Percentiles rank a stretch among this genome's conserved stretches.
phyloP scores from a whole-genome alignment of 2,113 vertebrate genomes.

The Caloenas nicobarica region DNA sequence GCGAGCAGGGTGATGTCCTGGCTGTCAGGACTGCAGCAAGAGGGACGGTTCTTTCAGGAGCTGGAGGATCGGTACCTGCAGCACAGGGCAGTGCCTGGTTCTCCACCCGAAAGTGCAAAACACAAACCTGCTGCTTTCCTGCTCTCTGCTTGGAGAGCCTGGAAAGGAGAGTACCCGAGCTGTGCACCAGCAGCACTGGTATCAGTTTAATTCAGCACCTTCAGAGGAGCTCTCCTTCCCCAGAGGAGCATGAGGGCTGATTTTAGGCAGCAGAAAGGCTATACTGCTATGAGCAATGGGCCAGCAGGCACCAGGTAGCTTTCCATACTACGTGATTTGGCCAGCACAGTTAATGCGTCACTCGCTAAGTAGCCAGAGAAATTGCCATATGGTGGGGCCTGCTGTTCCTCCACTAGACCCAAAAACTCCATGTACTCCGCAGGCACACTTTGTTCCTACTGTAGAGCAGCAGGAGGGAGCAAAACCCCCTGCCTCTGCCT shows the following conservation, averaged over 20 bases:
- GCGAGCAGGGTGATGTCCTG: neutral
- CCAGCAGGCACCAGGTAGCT: neutral
- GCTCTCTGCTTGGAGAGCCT: neutral
- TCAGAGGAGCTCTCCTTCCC: fast-evolving
- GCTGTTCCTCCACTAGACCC: constrained; percentile 25
- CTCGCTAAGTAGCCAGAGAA: neutral
- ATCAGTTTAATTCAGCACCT: neutral
- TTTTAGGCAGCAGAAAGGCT: neutral
- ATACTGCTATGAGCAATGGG: neutral
- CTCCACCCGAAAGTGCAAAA: neutral
- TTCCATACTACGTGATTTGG: neutral
- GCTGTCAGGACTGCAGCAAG: neutral
- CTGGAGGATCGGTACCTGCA: neutral
- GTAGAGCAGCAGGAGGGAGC: neutral
- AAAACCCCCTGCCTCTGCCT: neutral
- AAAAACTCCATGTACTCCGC: neutral
- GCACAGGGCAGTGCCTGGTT: neutral
- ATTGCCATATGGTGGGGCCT: constrained; percentile 42
- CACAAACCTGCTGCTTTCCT: neutral
- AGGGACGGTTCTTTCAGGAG: no score
- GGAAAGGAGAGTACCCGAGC: fast-evolving
- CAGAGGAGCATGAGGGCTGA: neutral
- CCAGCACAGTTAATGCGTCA: neutral
- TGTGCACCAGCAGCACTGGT: neutral
- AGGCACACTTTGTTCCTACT: neutral